A percentile compares a stretch with the other conserved stretches of the same genome.
phyloP scores from a whole-genome alignment of 2,797 vertebrate genomes.

The Malurus leucopterus region DNA sequence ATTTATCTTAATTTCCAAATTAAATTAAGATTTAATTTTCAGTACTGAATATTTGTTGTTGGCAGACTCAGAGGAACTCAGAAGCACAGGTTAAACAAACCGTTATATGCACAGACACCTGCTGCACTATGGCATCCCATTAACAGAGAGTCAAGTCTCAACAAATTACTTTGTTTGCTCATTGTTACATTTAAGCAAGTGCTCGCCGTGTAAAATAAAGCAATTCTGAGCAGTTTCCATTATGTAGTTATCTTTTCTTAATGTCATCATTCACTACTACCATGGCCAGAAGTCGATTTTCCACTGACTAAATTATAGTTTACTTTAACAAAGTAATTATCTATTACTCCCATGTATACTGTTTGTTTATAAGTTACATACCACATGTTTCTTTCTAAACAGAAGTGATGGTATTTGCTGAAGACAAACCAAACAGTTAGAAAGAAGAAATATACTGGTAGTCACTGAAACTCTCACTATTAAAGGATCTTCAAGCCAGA shows the following conservation, averaged over 20 bases:
- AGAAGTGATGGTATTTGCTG: background rate
- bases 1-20: too few relatives aligned
- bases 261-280: background rate
- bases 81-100: conserved; percentile 32
- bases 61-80: background rate
- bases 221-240: background rate
- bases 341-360: background rate
- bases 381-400: conserved; percentile 15
- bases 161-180: conserved; percentile 1
- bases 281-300: conserved; percentile 23
- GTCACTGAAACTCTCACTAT: background rate
- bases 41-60: conserved; percentile 4
- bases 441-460: background rate
- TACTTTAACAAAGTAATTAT: conserved; percentile 22
- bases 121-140: background rate
- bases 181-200: conserved; percentile 8
- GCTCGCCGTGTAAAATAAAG: conserved; percentile 39
- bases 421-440: conserved; percentile 30
- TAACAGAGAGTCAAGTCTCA: conserved; percentile 16
- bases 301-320: conserved; percentile 21
- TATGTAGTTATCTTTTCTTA: background rate
- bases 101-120: conserved; percentile 33
- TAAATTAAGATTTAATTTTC: background rate
- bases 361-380: conserved; percentile 15
- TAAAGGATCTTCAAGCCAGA: background rate